Base-by-base conservation (phyloP, 2,113 vertebrate species). In the Chunga burmeisteri region DNA sequence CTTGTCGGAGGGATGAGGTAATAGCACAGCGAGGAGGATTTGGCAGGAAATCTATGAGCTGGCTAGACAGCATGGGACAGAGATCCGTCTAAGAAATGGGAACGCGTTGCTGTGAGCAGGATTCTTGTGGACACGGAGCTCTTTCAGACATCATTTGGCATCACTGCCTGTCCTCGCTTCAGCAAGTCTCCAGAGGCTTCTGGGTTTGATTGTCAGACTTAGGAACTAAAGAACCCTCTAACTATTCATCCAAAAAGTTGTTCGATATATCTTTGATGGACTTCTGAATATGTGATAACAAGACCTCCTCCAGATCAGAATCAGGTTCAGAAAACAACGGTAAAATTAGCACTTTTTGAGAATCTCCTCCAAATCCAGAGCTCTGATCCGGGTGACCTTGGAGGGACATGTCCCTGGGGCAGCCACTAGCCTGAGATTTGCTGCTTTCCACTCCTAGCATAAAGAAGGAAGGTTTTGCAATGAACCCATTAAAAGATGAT, bases 1-100 rank as follows among this genome's bases (percentile, higher is more conserved):
- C 84, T 75, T 90, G 81, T 95, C 67, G 23, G 89, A 97, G 81
- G 70, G 91, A 95, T 97, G 96, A 97, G 95, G 95, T 97, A 96
- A 96, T 96, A 96, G 93, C 96, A 93, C 83, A 91, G 74, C 81
- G 50, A 93, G 66, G 73, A 91, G 95, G 58, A 87, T 77, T 97
- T 97, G 96, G 95, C 97, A 97, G 97, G 89, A 89, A 93, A 90
- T 87, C 91, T 40, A 16, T 93, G 93, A 82, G 73, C 86, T 96
- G 96, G 97, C 96, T 72, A 96, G 95, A 95, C 93, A 95, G 83
- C 66, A 19, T 94, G 73, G 84, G 96, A 80, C 93, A 95, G 62
- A 82, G 93, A 94, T 94, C 83, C 78, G 23, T 95, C 95, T 94
- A 95, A 97, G 89, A 94, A 94, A 85, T 21, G 84, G 91, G 96